phyloP scores from a whole-genome alignment of 2,797 vertebrate genomes.

The Aeoliscus strigatus region DNA sequence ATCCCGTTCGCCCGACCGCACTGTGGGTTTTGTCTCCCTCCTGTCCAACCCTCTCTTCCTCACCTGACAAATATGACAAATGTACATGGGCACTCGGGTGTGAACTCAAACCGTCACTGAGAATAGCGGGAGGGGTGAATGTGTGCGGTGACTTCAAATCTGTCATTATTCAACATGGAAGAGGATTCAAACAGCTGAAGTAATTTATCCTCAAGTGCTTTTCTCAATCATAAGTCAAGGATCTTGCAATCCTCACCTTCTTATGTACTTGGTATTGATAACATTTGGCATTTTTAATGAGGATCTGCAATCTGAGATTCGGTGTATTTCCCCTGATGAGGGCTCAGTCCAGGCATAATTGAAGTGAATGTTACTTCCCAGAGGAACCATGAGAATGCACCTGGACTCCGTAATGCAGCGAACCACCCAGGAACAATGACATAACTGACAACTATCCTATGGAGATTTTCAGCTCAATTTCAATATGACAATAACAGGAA shows the following conservation, averaged over 20 bases:
- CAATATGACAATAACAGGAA: conserved; percentile 50
- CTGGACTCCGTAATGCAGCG: conserved; percentile 61
- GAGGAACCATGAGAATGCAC: conserved; percentile 50
- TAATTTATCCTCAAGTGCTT: conserved; percentile 38
- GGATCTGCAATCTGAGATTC: conserved; percentile 55
- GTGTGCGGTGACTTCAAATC: conserved; percentile 38
- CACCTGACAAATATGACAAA: too few species aligned
- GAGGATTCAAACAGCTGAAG: conserved; percentile 47
- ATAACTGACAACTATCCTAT: conserved; percentile 59
- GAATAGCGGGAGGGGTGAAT: conserved; percentile 28
- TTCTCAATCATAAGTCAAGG: conserved; percentile 59
- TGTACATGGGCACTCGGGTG: too few species aligned
- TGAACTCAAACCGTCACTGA: conserved; percentile 39
- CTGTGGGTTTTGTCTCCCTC: too few species aligned
- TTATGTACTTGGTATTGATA: conserved; percentile 42
- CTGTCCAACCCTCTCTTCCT: too few species aligned
- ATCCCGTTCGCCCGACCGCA: too few species aligned
- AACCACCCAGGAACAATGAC: conserved; percentile 50
- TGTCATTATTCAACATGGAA: conserved; percentile 40
- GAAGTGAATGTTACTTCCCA: conserved; percentile 54
- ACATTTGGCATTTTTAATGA: conserved; percentile 60
- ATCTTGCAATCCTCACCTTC: conserved; percentile 15
- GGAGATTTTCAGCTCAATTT: conserved; percentile 38
- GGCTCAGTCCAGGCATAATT: conserved; percentile 38
- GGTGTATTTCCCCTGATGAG: conserved; percentile 53